These are phyloP conservation scores for Drosophila eohydei DNA, from an alignment of 2,888 invertebrate genomes.

Conservation along the genomic window DNA sequence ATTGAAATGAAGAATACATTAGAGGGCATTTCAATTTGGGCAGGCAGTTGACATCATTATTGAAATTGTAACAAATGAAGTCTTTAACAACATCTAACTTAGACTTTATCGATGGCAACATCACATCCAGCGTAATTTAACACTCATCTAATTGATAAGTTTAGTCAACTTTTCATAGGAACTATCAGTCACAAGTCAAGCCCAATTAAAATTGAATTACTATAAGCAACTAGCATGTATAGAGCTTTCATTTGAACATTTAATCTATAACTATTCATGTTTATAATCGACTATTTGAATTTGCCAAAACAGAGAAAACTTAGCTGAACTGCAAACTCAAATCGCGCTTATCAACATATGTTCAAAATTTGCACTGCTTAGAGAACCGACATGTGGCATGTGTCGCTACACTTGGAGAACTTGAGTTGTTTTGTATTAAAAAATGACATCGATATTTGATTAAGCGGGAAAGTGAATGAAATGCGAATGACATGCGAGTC, in stretches of 20 bases:
- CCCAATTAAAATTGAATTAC: neutral
- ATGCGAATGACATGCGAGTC: constrained; percentile 1
- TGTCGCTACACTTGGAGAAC: neutral
- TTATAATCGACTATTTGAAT: neutral
- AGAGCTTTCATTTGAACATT: neutral
- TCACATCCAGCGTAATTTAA: no score
- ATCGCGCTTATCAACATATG: constrained; percentile 4
- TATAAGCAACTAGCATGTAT: neutral
- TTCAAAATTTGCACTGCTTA: neutral
- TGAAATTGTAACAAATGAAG: no score
- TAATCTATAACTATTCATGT: neutral
- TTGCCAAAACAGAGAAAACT: neutral
- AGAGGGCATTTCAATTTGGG: no score
- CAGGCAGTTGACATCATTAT: no score
- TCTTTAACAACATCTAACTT: neutral
- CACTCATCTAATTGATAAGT: no score
- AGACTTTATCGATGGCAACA: no score
- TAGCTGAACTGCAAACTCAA: neutral
- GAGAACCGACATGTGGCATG: constrained; percentile 3
- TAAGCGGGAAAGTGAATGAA: neutral
- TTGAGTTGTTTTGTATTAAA: neutral
- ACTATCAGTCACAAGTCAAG: neutral
- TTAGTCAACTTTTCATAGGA: no score
- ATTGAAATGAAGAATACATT: no score
- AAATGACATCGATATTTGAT: neutral